A percentile compares a stretch with the other conserved stretches of the same genome.
These are phyloP conservation scores for Phalera bucephala DNA, from an alignment of 2,888 invertebrate species.

Conservation along the genomic window DNA sequence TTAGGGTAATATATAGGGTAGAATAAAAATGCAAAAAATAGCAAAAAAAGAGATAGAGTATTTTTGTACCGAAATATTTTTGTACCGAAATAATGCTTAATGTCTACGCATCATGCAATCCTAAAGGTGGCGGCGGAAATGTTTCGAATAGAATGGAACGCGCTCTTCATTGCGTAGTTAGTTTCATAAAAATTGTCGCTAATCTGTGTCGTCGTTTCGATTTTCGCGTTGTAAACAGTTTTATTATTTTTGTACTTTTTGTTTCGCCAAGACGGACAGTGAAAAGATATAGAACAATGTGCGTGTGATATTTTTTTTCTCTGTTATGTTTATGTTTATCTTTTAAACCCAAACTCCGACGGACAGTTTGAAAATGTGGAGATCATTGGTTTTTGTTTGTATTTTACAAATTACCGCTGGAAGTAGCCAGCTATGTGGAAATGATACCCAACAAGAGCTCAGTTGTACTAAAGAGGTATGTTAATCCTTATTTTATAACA, in stretches of 20 bases:
- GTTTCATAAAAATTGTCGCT: no score
- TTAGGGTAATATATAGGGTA: no score
- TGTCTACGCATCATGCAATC: no score
- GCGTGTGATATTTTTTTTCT: constrained; percentile 9
- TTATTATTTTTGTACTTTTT: constrained; percentile 37
- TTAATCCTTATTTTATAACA: neutral
- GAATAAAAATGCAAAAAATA: no score
- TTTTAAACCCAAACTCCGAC: constrained; percentile 8
- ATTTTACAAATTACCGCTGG: constrained; percentile 49
- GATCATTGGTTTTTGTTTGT: constrained; percentile 44
- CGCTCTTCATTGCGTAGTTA: no score
- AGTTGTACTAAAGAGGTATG: constrained; percentile 69
- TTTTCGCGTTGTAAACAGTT: constrained; percentile 31
- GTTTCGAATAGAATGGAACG: no score
- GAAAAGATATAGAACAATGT: constrained; percentile 19
- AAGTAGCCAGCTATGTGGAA: constrained; percentile 54
- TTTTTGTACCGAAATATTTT: no score
- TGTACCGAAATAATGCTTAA: no score
- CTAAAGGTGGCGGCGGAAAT: no score
- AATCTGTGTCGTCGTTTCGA: no score
- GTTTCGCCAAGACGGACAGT: constrained; percentile 12
- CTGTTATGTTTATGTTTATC: constrained; percentile 25
- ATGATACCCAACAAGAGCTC: constrained; percentile 46
- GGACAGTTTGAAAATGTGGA: constrained; percentile 38
- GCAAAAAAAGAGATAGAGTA: no score